Percentiles rank a stretch among this genome's conserved stretches.
Conservation (phyloP, 2,797 vertebrate species). For the Darevskia mixta region DNA sequence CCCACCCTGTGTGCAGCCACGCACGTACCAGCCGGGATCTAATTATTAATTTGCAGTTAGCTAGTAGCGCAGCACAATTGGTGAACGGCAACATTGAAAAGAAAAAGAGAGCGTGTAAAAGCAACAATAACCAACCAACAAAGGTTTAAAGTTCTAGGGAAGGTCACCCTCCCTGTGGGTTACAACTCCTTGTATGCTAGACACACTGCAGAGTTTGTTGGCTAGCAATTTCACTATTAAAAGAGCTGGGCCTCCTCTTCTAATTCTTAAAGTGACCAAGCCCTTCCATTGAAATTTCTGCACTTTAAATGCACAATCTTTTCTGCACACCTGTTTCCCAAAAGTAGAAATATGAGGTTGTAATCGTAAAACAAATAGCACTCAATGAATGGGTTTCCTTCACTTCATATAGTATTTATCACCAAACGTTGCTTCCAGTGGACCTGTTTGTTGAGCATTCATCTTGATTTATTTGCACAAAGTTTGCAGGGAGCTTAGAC, state of each 20-base stretch:
- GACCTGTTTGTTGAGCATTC: too few relatives aligned
- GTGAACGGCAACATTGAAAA: conserved; percentile 67
- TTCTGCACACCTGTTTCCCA: too few relatives aligned
- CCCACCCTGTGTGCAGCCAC: conserved; percentile 56
- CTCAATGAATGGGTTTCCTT: too few relatives aligned
- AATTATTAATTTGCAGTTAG: conserved; percentile 71
- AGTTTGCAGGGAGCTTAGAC: too few relatives aligned
- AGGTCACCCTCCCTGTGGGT: conserved; percentile 57
- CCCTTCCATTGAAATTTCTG: conserved; percentile 34
- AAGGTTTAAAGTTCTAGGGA: conserved; percentile 70
- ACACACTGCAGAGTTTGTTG: conserved; percentile 36
- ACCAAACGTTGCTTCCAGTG: too few relatives aligned
- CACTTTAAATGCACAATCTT: too few relatives aligned
- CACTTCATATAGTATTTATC: too few relatives aligned
- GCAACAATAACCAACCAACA: conserved; percentile 54
- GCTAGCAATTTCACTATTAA: conserved; percentile 24
- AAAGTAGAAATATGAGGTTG: too few relatives aligned
- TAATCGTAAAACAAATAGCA: too few relatives aligned
- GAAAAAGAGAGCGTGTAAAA: conserved; percentile 46
- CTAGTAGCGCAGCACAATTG: not conserved
- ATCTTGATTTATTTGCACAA: too few relatives aligned
- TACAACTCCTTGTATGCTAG: conserved; percentile 51
- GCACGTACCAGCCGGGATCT: conserved; percentile 67
- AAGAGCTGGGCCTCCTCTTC: conserved; percentile 22
- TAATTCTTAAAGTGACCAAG: conserved; percentile 70